These are phyloP conservation scores for Danaus plexippus DNA, from an alignment of 1,140 invertebrate genomes.

Conservation along the genomic window DNA sequence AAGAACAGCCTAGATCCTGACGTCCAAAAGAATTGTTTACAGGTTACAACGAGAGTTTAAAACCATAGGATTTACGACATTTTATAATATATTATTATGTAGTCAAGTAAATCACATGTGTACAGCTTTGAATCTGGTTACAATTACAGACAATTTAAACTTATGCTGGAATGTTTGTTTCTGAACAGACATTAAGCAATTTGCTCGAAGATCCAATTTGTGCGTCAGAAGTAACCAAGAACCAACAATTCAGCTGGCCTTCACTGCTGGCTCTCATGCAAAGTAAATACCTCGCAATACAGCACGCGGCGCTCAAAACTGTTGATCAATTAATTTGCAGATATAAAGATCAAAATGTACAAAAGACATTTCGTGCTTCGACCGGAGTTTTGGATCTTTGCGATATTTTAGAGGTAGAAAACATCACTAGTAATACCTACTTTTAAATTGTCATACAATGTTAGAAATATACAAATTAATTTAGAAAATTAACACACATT, in stretches of 20 bases:
- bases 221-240: slow-evolving; percentile 62
- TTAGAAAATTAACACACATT: too few relatives aligned
- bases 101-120: neutral
- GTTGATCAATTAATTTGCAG: slow-evolving; percentile 56
- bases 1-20: slow-evolving; percentile 59
- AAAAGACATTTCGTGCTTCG: slow-evolving; percentile 54
- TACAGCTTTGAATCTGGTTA: too few relatives aligned
- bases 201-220: slow-evolving; percentile 52
- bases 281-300: slow-evolving; percentile 56
- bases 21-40: slow-evolving; percentile 61
- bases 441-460: too few relatives aligned
- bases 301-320: slow-evolving; percentile 50
- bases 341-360: slow-evolving; percentile 51
- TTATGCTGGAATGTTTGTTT: neutral
- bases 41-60: slow-evolving; percentile 27
- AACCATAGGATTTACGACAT: neutral
- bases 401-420: slow-evolving; percentile 55
- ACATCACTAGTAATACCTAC: too few relatives aligned
- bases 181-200: slow-evolving; percentile 51
- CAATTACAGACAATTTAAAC: too few relatives aligned
- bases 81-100: neutral
- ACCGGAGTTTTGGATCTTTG: slow-evolving; percentile 60
- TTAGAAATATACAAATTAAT: too few relatives aligned
- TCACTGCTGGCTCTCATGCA: slow-evolving; percentile 54
- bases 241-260: slow-evolving; percentile 58